phyloP scores from a whole-genome alignment of 2,113 vertebrate species.

The Falcunculus frontatus region DNA sequence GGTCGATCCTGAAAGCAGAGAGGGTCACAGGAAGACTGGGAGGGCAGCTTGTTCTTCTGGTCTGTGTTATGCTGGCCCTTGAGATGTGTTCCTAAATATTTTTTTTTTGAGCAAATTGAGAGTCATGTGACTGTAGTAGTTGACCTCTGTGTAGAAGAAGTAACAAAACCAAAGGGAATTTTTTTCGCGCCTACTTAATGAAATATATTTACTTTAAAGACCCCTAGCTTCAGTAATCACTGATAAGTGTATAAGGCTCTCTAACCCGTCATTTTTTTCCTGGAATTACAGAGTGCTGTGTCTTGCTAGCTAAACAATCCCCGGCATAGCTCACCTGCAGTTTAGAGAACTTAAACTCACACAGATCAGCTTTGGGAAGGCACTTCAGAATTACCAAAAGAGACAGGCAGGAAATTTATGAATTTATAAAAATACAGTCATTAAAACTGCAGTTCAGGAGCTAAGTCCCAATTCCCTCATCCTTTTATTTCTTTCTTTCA shows the following conservation, averaged over 20 bases:
- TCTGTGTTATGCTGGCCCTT: rapidly evolving
- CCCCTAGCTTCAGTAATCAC: not conserved
- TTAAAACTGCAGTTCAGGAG: not conserved
- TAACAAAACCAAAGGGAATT: not conserved
- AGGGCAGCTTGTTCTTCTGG: not conserved
- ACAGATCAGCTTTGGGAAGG: not conserved
- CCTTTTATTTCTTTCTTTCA: not conserved
- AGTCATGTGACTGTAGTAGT: not conserved
- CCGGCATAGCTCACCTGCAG: not conserved
- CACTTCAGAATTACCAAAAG: not conserved
- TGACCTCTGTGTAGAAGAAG: not conserved
- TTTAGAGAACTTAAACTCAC: not conserved
- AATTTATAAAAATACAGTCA: not conserved
- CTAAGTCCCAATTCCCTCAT: not conserved
- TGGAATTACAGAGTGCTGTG: not conserved
- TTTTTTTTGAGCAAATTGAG: not conserved
- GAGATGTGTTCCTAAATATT: not conserved
- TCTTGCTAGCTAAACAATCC: not conserved
- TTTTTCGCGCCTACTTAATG: not conserved
- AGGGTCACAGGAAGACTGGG: not conserved
- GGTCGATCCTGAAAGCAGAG: not conserved
- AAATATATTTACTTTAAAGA: not conserved
- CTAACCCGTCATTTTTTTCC: not conserved
- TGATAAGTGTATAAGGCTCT: not conserved
- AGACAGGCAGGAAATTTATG: not conserved